These are phyloP conservation scores for Pammene aurita DNA, from an alignment of 2,888 invertebrate species.

Conservation along the genomic window DNA sequence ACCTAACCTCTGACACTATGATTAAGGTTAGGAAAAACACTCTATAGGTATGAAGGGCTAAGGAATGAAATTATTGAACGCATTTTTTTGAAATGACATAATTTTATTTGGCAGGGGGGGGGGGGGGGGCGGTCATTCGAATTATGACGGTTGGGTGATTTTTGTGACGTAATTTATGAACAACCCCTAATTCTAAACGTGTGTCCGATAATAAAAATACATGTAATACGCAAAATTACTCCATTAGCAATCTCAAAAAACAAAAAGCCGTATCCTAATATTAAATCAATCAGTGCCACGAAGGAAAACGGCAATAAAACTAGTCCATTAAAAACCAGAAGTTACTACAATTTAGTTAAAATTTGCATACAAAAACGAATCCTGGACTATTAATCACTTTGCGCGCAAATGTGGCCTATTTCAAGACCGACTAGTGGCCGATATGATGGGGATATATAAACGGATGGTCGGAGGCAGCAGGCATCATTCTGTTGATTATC, in stretches of 20 bases:
- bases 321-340: slow-evolving; percentile 30
- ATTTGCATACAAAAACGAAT: slow-evolving; percentile 32
- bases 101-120: too few species aligned
- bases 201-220: not conserved
- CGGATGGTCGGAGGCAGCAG: slow-evolving; percentile 42
- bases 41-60: too few species aligned
- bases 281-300: slow-evolving; percentile 19
- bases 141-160: too few species aligned
- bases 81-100: too few species aligned
- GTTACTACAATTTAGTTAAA: slow-evolving; percentile 7
- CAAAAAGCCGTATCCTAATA: slow-evolving; percentile 10
- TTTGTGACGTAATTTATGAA: too few species aligned
- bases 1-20: too few species aligned
- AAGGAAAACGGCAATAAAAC: slow-evolving; percentile 29
- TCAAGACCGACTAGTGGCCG: slow-evolving; percentile 58
- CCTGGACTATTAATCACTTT: slow-evolving; percentile 37
- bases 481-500: slow-evolving; percentile 63
- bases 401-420: slow-evolving; percentile 46
- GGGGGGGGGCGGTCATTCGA: too few species aligned
- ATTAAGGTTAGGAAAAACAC: too few species aligned
- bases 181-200: not conserved
- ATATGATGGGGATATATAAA: slow-evolving; percentile 56
- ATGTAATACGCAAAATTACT: not conserved
- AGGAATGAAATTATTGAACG: too few species aligned
- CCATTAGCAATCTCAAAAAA: slow-evolving; percentile 7